Conservation (phyloP, 1,140 invertebrate species). For the Daktulosphaira vitifoliae region DNA sequence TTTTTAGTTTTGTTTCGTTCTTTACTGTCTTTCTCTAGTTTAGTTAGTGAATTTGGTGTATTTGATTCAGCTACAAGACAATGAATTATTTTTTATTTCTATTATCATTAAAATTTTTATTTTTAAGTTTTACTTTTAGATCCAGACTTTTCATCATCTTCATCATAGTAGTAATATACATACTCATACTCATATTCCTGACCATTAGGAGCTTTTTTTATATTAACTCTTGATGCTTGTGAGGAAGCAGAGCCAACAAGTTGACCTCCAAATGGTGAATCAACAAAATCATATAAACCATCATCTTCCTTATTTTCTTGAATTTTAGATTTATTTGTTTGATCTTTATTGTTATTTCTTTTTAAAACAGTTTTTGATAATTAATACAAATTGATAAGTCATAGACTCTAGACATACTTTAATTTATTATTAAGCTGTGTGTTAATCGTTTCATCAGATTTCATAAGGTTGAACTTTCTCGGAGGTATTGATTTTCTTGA, state of each 20-base stretch:
- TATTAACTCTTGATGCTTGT: slow-evolving; percentile 56
- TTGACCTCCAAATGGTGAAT: slow-evolving; percentile 38
- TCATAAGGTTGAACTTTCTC: not conserved
- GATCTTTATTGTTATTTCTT: slow-evolving; percentile 23
- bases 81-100: too few relatives aligned
- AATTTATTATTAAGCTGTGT: not conserved
- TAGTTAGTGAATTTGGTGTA: not conserved
- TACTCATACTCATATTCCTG: slow-evolving; percentile 87
- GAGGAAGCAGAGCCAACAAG: slow-evolving; percentile 38
- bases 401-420: not conserved
- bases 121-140: slow-evolving; percentile 16
- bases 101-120: too few relatives aligned
- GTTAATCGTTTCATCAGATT: not conserved
- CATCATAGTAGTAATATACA: slow-evolving; percentile 82
- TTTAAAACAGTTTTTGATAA: too few relatives aligned
- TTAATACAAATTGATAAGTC: too few relatives aligned
- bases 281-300: slow-evolving; percentile 39
- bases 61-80: too few relatives aligned
- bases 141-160: slow-evolving; percentile 54
- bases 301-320: slow-evolving; percentile 36
- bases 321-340: slow-evolving; percentile 4
- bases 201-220: slow-evolving; percentile 81
- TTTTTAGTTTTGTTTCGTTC: slow-evolving; percentile 11
- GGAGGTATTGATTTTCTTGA: not conserved
- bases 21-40: slow-evolving; percentile 3